Evolutionary conservation across 1,140 invertebrate species (phyloP).

Genomic region (Galleria mellonella): DNA sequence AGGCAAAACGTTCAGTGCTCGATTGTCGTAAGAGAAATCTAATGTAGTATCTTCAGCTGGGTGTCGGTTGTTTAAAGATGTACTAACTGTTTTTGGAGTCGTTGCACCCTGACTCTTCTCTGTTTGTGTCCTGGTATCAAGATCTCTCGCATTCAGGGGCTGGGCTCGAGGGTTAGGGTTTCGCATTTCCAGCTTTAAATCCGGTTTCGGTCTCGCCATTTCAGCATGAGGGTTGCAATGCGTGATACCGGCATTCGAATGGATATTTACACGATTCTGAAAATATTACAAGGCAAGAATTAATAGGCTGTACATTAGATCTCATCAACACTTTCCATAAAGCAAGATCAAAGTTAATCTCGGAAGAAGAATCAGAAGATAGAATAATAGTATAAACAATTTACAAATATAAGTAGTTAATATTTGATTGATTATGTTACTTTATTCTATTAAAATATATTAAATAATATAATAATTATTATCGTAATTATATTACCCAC

Average conservation of each 20-base stretch:
- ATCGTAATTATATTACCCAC: too few species aligned
- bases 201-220: slow-evolving; percentile 53
- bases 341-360: too few species aligned
- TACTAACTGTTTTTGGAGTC: slow-evolving; percentile 75
- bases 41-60: slow-evolving; percentile 80
- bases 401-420: too few species aligned
- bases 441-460: too few species aligned
- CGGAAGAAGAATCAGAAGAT: too few species aligned
- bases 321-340: too few species aligned
- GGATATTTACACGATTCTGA: slow-evolving; percentile 59
- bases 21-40: slow-evolving; percentile 83
- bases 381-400: too few species aligned
- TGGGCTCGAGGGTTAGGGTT: slow-evolving; percentile 47
- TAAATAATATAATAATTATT: too few species aligned
- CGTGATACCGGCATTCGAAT: slow-evolving; percentile 41
- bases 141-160: slow-evolving; percentile 47
- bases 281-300: too few species aligned
- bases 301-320: too few species aligned
- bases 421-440: too few species aligned
- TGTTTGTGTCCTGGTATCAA: slow-evolving; percentile 53
- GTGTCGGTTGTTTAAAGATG: slow-evolving; percentile 71
- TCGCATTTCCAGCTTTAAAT: slow-evolving; percentile 57
- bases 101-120: slow-evolving; percentile 63
- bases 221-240: slow-evolving; percentile 63
- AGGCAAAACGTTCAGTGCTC: slow-evolving; percentile 77